Percentiles rank a stretch among this genome's conserved stretches.
phyloP scores from a whole-genome alignment of 2,113 vertebrate genomes.

The Plotosus lineatus region DNA sequence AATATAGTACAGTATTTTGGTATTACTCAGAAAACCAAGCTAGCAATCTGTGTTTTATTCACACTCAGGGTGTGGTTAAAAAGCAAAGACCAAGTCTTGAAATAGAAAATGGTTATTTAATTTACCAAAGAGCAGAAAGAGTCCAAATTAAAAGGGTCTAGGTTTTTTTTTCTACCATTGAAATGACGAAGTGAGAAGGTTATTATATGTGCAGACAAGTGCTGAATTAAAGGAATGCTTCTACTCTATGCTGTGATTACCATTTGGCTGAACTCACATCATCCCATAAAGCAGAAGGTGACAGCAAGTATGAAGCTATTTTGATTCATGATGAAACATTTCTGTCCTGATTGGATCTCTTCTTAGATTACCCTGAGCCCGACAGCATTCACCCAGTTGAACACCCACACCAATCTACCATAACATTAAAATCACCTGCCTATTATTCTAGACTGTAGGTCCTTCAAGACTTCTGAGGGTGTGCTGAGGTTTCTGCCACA shows the following conservation, averaged over 20 bases:
- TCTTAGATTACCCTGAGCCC: not conserved
- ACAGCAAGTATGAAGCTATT: not conserved
- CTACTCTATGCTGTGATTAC: not conserved
- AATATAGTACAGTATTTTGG: not conserved
- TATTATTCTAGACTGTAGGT: too few relatives aligned
- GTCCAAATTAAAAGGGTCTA: slow-evolving; percentile 11
- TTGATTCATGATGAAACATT: not conserved
- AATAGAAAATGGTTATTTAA: not conserved
- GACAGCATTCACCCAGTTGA: too few relatives aligned
- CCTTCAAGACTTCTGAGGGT: too few relatives aligned
- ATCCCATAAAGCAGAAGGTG: not conserved
- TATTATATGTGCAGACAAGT: not conserved
- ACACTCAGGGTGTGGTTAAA: not conserved
- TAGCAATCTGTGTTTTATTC: not conserved
- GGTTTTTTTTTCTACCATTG: not conserved
- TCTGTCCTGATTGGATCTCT: not conserved
- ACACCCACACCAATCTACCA: too few relatives aligned
- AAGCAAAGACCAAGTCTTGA: not conserved
- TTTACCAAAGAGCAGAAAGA: slow-evolving; percentile 21
- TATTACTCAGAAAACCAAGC: not conserved
- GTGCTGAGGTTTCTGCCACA: too few relatives aligned
- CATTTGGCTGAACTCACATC: not conserved
- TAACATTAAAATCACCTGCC: too few relatives aligned
- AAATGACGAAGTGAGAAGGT: not conserved
- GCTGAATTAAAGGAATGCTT: not conserved